Evolutionary conservation across 2,888 invertebrate species (phyloP).

Genomic region (Hypselothyrea guttata): DNA sequence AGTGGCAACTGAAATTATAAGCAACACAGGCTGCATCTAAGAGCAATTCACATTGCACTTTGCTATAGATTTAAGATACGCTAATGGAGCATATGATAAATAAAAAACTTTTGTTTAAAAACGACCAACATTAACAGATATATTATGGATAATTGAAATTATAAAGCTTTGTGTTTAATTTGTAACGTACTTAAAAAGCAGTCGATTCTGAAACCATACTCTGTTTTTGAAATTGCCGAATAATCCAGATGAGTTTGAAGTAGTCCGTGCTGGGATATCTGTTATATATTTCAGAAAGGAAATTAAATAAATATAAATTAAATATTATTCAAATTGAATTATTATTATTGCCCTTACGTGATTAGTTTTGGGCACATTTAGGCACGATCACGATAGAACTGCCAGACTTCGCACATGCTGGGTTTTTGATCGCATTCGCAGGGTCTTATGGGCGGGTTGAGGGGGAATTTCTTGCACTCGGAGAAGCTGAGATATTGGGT

Average conservation of each 20-base stretch:
- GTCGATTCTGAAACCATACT: too few relatives aligned
- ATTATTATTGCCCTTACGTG: too few relatives aligned
- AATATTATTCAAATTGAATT: too few relatives aligned
- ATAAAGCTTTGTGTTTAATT: too few relatives aligned
- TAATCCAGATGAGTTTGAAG: too few relatives aligned
- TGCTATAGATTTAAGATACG: conserved; percentile 18
- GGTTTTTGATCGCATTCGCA: conserved; percentile 32
- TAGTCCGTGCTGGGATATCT: too few relatives aligned
- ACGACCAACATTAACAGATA: too few relatives aligned
- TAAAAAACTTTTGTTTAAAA: not conserved
- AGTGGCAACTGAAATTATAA: conserved; percentile 53
- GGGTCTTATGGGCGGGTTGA: conserved; percentile 1
- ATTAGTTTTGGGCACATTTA: conserved; percentile 1
- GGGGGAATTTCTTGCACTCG: conserved; percentile 30
- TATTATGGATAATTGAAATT: not conserved
- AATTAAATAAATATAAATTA: too few relatives aligned
- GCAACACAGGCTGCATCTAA: conserved; percentile 48
- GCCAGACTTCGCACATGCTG: conserved; percentile 36
- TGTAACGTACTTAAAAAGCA: too few relatives aligned
- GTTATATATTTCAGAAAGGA: too few relatives aligned
- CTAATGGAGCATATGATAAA: conserved; percentile 8
- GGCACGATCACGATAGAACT: conserved; percentile 12
- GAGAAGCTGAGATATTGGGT: conserved; percentile 46
- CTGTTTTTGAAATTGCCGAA: too few relatives aligned
- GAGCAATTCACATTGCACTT: conserved; percentile 38